Evolutionary conservation across 2,113 vertebrate genomes (phyloP), one percentile per base, ranked within the genome.

Genomic region (Tetraodon nigroviridis): DNA sequence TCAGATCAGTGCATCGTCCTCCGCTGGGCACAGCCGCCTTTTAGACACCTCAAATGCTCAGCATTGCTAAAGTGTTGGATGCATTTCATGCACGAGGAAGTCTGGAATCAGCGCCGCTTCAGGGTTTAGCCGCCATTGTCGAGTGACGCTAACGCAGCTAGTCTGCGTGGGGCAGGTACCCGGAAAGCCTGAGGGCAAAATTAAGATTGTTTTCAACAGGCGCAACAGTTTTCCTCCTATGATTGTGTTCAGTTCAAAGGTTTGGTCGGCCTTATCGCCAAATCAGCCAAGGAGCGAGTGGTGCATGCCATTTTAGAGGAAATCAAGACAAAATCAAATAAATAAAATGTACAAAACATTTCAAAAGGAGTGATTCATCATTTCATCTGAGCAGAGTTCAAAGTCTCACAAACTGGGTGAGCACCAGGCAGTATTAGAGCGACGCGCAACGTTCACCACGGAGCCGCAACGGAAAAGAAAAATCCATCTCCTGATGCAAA

Each of bases 11-110:
- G 79, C 81, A 65, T 71, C 67, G 68, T 76, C 75, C 71, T 69
- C 64, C 61, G 59, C 72, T 58, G 40, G 71, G 69, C 82, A 69
- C 12, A 7, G 20, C 50, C 32, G 67, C 63, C 64, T 75, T 73
- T 87, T 89, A 90, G 85, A 90, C 88, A 91, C 87, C 84, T 80
- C 1, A 16, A 84, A 89, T 82, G 87, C 89, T 88, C 64, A 6
- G 89, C 89, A 89, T 89, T 80, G 75, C 64, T 54, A 71, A 82
- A 89, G 88, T 89, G 87, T 89, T 85, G 75, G 77, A 71, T 45
- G 86, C 87, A 89, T 89, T 87, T 85, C 8, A 90, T 90, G 88
- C 86, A 72, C 37, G 3, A 65, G 0, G 55, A 60, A 55, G 52
- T 4, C 50, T 17, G 11, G 18, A 13, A 32, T 17, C 49, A 19